Evolutionary conservation across 2,888 invertebrate genomes (phyloP), one percentile per base, ranked within the genome.

Genomic region (Eupithecia subfuscata): DNA sequence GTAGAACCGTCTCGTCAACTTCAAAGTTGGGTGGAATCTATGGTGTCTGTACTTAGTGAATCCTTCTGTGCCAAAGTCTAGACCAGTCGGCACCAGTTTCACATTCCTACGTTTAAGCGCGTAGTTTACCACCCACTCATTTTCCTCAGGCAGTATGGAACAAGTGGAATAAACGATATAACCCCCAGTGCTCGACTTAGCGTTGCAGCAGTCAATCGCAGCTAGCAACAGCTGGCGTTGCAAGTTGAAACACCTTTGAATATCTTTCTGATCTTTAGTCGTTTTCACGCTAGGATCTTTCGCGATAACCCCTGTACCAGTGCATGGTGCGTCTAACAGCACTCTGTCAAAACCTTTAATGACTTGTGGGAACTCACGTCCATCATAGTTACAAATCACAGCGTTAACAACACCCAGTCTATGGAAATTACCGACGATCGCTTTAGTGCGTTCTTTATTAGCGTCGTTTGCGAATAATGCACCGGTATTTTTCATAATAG

Each of bases 101-200:
- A 99, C 99, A 88, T 98, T 97, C 72, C 99, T 96, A 87, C 98
- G 98, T 87, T 97, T 98, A 64, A 99, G 92, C 2, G 98, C 99
- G 92, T 98, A 99, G 91, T 99, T 98, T 48, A 99, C 96, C 0
- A 99, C 98, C 96, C 97, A 98, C 91, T 99, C 99, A 92, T 99
- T 99, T 93, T 99, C 99, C 91, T 99, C 99, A 0, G 99, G 98
- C 85, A 99, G 93, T 81, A 99, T 97, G 0, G 99, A 99, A 92
- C 99, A 99, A 0, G 99, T 99, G 0, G 99, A 99, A 91, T 99
- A 99, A 0, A 99, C 99, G 78, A 99, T 95, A 87, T 98, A 98
- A 16, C 99, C 99, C 48, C 99, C 99, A 22, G 97, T 97, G 75
- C 97, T 95, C 0, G 99, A 99, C 84, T 98, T 98, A 0, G 98